These are phyloP conservation scores for Heterodera carotae DNA, from an alignment of 1,140 invertebrate species.

Conservation along the genomic window DNA sequence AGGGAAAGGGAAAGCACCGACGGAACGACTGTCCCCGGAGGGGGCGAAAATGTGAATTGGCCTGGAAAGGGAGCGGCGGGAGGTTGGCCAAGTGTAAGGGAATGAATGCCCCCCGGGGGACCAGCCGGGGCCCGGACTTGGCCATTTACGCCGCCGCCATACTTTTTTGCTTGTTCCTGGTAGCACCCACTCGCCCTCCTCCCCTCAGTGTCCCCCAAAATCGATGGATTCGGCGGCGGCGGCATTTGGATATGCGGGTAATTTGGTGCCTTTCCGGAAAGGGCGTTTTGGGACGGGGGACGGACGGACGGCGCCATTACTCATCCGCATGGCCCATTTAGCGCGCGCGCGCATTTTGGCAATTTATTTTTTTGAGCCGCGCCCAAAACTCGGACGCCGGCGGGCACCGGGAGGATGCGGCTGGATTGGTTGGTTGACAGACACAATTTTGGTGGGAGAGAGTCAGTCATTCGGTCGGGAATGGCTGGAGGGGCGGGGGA, in stretches of 20 bases:
- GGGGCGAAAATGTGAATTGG: background rate
- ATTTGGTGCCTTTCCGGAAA: background rate
- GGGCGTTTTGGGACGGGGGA: too few relatives aligned
- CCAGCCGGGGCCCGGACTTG: background rate
- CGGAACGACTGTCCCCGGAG: too few relatives aligned
- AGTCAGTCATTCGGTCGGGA: too few relatives aligned
- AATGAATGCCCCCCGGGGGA: conserved; percentile 1
- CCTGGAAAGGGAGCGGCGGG: too few relatives aligned
- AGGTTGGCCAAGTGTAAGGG: background rate
- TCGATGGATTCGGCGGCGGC: background rate
- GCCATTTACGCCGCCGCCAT: background rate
- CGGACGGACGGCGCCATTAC: background rate
- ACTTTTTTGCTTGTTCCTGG: too few relatives aligned
- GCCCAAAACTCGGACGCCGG: background rate
- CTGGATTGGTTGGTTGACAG: too few relatives aligned
- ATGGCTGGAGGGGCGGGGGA: too few relatives aligned
- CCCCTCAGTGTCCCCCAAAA: background rate
- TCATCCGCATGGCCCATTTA: background rate
- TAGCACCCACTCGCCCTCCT: background rate
- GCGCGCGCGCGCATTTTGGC: background rate
- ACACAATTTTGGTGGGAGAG: too few relatives aligned
- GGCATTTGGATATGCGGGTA: background rate
- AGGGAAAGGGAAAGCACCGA: background rate
- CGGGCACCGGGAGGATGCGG: too few relatives aligned
- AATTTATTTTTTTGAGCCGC: background rate